Percentiles rank a stretch among this genome's conserved stretches.
phyloP scores from a whole-genome alignment of 2,888 invertebrate genomes.

The Ryuthela nishihirai region DNA sequence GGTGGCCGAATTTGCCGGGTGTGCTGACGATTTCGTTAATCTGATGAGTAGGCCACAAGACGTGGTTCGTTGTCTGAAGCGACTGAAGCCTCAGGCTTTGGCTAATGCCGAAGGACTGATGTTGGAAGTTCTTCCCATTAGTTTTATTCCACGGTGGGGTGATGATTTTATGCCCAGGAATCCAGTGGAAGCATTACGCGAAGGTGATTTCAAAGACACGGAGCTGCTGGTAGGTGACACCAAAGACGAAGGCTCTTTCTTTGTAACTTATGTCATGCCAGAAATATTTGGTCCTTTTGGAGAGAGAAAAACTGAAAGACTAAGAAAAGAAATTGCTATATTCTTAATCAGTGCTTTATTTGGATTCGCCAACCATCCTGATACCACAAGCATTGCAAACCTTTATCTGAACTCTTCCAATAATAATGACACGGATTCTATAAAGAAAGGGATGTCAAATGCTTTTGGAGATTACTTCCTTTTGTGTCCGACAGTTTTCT shows the following conservation, averaged over 20 bases:
- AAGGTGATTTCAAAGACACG: conserved; percentile 13
- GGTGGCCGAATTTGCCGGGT: conserved; percentile 18
- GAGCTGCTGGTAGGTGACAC: conserved; percentile 33
- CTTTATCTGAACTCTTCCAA: conserved; percentile 11
- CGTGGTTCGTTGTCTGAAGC: conserved; percentile 23
- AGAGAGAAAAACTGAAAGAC: background rate
- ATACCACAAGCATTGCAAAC: conserved; percentile 10
- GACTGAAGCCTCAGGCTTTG: conserved; percentile 8
- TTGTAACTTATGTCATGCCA: conserved; percentile 11
- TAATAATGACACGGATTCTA: conserved; percentile 9
- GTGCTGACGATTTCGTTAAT: conserved; percentile 12
- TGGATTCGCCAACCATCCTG: background rate
- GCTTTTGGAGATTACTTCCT: conserved; percentile 30
- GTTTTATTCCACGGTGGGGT: conserved; percentile 21
- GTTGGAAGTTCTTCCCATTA: conserved; percentile 13
- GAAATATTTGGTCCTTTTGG: conserved; percentile 4
- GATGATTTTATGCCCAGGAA: conserved; percentile 10
- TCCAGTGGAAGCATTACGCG: background rate
- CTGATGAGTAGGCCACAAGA: conserved; percentile 7
- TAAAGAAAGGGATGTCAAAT: conserved; percentile 9
- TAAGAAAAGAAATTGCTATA: no score
- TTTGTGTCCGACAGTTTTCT: conserved; percentile 14
- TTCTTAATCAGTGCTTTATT: conserved; percentile 5
- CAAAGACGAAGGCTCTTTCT: conserved; percentile 37
- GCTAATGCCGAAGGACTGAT: conserved; percentile 10